Conservation (phyloP, 2,888 invertebrate genomes). For the Drosophila lutescens region DNA sequence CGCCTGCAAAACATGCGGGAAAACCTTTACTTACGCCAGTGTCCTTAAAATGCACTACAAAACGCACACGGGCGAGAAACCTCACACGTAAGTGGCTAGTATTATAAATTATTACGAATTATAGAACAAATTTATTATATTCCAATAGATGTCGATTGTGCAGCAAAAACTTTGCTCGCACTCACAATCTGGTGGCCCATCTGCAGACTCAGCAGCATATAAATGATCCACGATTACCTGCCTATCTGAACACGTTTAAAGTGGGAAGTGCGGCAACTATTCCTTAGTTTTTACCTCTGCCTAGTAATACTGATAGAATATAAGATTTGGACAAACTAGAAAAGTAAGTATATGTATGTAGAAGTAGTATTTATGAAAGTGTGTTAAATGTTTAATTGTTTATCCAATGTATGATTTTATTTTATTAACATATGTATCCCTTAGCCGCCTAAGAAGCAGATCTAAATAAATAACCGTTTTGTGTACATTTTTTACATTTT, state of each 20-base stretch:
- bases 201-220: conserved; percentile 82
- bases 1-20: conserved; percentile 81
- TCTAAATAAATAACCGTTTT: not conserved
- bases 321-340: too few relatives aligned
- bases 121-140: not conserved
- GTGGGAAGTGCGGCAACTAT: not conserved
- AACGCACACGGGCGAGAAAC: conserved; percentile 84
- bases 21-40: conserved; percentile 83
- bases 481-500: conserved; percentile 41
- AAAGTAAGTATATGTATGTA: too few relatives aligned
- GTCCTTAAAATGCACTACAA: conserved; percentile 82
- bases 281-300: not conserved
- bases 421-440: too few relatives aligned
- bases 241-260: conserved; percentile 50
- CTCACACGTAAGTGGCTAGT: conserved; percentile 66
- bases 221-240: conserved; percentile 75
- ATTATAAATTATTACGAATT: not conserved
- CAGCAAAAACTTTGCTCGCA: conserved; percentile 81
- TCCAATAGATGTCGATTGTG: conserved; percentile 79
- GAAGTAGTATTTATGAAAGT: too few relatives aligned
- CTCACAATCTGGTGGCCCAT: conserved; percentile 83
- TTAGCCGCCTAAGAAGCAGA: too few relatives aligned
- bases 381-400: too few relatives aligned
- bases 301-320: too few relatives aligned
- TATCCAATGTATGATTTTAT: too few relatives aligned